Percentiles rank a stretch among this genome's conserved stretches.
phyloP scores from a whole-genome alignment of 2,888 invertebrate genomes.

The Argynnis bischoffii region DNA sequence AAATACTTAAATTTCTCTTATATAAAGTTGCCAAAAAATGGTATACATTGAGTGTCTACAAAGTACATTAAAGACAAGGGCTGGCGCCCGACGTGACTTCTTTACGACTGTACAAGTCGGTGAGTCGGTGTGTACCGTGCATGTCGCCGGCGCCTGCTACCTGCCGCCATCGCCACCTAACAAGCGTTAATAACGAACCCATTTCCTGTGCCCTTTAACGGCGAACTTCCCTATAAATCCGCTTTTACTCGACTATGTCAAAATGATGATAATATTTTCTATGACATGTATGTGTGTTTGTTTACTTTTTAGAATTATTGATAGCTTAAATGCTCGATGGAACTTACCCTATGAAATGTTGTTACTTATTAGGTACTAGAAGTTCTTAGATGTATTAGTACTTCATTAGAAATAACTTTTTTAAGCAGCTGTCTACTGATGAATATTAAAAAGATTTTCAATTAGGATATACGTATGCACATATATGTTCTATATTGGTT shows the following conservation, averaged over 20 bases:
- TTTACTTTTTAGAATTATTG: too few species aligned
- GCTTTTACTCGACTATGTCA: background rate
- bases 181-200: background rate
- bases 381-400: too few species aligned
- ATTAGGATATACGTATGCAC: too few species aligned
- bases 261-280: background rate
- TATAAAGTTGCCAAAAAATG: slow-evolving; percentile 1
- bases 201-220: slow-evolving; percentile 11
- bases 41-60: slow-evolving; percentile 7
- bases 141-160: slow-evolving; percentile 14
- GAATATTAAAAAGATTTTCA: too few species aligned
- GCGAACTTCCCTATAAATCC: slow-evolving; percentile 13
- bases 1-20: too few species aligned
- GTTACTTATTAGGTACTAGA: too few species aligned
- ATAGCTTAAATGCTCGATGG: too few species aligned
- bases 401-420: too few species aligned
- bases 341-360: too few species aligned
- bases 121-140: background rate
- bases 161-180: slow-evolving; percentile 17
- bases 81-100: slow-evolving; percentile 7
- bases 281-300: too few species aligned
- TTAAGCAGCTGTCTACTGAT: too few species aligned
- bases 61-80: background rate
- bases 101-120: slow-evolving; percentile 13
- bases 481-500: too few species aligned